Evolutionary conservation across 2,888 invertebrate species (phyloP).

Genomic region (Oxystoma pomonae): DNA sequence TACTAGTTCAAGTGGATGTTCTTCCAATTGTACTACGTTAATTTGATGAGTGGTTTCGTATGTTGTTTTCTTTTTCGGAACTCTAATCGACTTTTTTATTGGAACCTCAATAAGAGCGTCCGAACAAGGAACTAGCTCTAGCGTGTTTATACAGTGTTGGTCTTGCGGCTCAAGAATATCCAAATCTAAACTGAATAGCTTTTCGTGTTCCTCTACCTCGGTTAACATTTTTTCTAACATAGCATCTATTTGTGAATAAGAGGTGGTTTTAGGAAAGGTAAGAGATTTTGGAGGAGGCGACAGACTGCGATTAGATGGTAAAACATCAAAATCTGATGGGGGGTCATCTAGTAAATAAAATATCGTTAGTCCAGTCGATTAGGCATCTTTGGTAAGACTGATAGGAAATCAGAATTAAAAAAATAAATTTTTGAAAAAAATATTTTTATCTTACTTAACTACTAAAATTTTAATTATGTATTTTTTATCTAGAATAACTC

Average conservation of each 20-base stretch:
- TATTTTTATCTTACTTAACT: no score
- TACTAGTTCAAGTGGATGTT: constrained; percentile 25
- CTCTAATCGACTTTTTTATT: constrained; percentile 39
- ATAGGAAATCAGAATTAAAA: no score
- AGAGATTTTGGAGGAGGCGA: constrained; percentile 16
- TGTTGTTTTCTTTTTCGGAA: constrained; percentile 35
- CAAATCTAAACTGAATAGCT: constrained; percentile 40
- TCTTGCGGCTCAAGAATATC: constrained; percentile 36
- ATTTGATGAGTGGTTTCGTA: constrained; percentile 43
- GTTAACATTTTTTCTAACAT: constrained; percentile 39
- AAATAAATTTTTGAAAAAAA: no score
- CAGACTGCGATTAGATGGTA: constrained; percentile 36
- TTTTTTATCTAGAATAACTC: no score
- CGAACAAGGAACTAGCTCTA: constrained; percentile 43
- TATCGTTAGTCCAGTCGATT: neutral
- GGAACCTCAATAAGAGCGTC: constrained; percentile 47
- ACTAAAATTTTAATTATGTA: no score
- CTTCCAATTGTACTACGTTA: constrained; percentile 21
- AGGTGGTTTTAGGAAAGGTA: constrained; percentile 31
- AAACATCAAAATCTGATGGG: neutral
- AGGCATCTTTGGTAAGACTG: no score
- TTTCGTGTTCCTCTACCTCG: constrained; percentile 46
- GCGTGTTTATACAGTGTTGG: constrained; percentile 38
- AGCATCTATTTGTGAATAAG: constrained; percentile 45
- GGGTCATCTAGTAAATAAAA: neutral